phyloP scores from a whole-genome alignment of 2,113 vertebrate genomes.

The Anguilla japonica region DNA sequence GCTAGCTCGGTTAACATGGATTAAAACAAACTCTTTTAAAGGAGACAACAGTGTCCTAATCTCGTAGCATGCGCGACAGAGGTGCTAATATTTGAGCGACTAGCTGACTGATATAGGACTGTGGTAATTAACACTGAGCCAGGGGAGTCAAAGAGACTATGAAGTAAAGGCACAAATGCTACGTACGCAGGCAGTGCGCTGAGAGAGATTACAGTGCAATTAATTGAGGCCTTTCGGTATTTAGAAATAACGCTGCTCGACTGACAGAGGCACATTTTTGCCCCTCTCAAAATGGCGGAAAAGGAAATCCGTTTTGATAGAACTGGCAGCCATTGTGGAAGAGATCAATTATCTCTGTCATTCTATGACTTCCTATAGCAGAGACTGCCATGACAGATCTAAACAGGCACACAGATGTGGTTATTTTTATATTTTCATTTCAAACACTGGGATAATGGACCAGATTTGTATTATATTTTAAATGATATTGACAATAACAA shows the following conservation, averaged over 20 bases:
- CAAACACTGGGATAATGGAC: neutral
- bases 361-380: neutral
- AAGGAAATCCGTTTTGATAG: neutral
- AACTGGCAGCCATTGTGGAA: constrained; percentile 34
- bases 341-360: constrained; percentile 33
- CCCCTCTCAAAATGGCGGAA: constrained; percentile 12
- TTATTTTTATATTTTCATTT: neutral
- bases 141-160: neutral
- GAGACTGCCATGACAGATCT: neutral
- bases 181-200: constrained; percentile 8
- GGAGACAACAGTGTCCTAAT: constrained; percentile 22
- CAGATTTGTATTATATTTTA: neutral
- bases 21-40: constrained; percentile 20
- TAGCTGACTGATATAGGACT: constrained; percentile 14
- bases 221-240: neutral
- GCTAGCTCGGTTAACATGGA: too few relatives aligned
- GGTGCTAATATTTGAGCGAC: constrained; percentile 21
- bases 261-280: neutral
- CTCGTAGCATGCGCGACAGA: neutral
- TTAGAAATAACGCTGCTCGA: neutral
- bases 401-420: neutral
- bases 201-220: neutral
- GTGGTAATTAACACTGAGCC: constrained; percentile 23
- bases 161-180: constrained; percentile 3
- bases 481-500: neutral